Conservation (phyloP, 2,888 invertebrate species). For the Drosophila trichaetosa region DNA sequence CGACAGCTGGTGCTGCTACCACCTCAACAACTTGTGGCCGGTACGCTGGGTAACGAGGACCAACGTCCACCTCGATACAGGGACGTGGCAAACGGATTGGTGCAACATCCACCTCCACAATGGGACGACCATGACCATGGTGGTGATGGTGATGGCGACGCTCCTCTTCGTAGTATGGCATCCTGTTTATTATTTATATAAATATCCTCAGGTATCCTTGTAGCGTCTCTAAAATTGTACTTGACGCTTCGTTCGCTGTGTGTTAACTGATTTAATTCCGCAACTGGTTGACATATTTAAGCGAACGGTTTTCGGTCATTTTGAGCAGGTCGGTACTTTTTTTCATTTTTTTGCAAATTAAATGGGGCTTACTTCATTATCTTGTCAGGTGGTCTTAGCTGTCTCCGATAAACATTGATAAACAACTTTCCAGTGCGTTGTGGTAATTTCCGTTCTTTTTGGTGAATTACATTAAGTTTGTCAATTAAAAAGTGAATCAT, state of each 20-base stretch:
- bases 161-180: conserved; percentile 74
- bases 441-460: conserved; percentile 4
- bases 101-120: conserved; percentile 78
- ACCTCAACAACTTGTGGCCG: conserved; percentile 61
- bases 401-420: conserved; percentile 69
- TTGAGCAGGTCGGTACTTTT: conserved; percentile 50
- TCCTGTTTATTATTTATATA: conserved; percentile 18
- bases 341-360: background rate
- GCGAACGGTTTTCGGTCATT: conserved; percentile 19
- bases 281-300: conserved; percentile 64
- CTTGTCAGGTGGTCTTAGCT: conserved; percentile 69
- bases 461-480: conserved; percentile 12
- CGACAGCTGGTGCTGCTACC: conserved; percentile 57
- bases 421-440: conserved; percentile 59
- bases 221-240: conserved; percentile 10
- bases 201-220: conserved; percentile 20
- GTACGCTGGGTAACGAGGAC: conserved; percentile 56
- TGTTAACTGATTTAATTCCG: conserved; percentile 55
- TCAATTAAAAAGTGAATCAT: conserved; percentile 55
- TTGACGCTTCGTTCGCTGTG: conserved; percentile 26
- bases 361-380: conserved; percentile 59
- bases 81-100: conserved; percentile 72
- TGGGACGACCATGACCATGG: conserved; percentile 67
- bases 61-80: conserved; percentile 66
- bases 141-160: conserved; percentile 69